phyloP scores from a whole-genome alignment of 2,888 invertebrate species.

The Meteorus colon region DNA sequence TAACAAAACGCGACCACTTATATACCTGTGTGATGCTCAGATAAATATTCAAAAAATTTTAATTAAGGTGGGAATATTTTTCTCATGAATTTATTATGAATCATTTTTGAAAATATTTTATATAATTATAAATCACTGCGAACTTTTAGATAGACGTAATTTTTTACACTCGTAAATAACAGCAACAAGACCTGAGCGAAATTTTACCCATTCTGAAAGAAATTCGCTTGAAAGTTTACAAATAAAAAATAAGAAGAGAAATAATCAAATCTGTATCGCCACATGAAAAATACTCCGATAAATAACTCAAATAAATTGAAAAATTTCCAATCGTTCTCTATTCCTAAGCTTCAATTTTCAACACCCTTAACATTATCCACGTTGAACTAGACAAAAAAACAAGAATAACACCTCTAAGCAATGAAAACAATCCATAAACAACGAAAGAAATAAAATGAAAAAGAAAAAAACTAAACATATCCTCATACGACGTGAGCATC shows the following conservation, averaged over 20 bases:
- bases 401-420: too few relatives aligned
- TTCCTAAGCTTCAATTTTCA: too few relatives aligned
- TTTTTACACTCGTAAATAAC: neutral
- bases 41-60: conserved; percentile 16
- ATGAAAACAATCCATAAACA: too few relatives aligned
- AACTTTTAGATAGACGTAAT: neutral
- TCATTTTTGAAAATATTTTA: neutral
- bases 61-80: neutral
- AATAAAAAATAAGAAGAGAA: too few relatives aligned
- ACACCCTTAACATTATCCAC: too few relatives aligned
- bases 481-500: neutral
- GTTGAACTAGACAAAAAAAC: too few relatives aligned
- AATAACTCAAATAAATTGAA: too few relatives aligned
- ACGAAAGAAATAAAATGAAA: too few relatives aligned
- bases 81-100: neutral
- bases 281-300: too few relatives aligned
- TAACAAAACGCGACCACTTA: neutral
- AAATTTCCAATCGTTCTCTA: too few relatives aligned
- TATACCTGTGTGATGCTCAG: neutral
- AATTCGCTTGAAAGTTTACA: too few relatives aligned
- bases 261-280: too few relatives aligned
- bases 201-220: neutral
- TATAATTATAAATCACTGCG: neutral
- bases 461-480: neutral
- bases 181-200: neutral